Evolutionary conservation across 2,113 vertebrate genomes (phyloP).

Genomic region (Antechinus flavipes): DNA sequence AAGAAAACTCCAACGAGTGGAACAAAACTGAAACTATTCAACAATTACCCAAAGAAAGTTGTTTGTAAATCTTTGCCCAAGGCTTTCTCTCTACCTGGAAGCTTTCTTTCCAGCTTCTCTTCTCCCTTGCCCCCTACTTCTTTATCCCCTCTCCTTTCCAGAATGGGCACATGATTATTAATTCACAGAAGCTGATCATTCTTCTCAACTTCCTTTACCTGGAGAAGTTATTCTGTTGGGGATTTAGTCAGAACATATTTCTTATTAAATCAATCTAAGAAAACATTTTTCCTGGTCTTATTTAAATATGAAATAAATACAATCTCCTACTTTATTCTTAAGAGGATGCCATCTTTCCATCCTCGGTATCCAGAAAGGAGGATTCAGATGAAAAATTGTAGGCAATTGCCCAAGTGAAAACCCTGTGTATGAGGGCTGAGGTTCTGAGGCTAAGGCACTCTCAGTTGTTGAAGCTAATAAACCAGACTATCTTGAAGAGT

Average conservation of each 20-base stretch:
- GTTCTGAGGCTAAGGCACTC: background rate
- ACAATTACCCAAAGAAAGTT: background rate
- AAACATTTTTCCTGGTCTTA: background rate
- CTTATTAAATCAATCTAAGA: background rate
- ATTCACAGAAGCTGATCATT: background rate
- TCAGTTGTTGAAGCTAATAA: constrained; percentile 35
- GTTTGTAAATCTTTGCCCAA: background rate
- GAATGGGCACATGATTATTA: background rate
- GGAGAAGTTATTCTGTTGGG: background rate
- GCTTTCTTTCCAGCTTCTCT: background rate
- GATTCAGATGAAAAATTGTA: background rate
- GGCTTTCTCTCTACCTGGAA: background rate
- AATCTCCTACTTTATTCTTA: background rate
- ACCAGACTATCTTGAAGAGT: constrained; percentile 72
- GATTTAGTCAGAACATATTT: background rate
- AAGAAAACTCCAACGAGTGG: background rate
- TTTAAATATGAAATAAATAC: background rate
- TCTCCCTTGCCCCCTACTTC: background rate
- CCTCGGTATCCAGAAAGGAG: background rate
- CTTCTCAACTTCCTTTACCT: background rate
- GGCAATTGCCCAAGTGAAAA: background rate
- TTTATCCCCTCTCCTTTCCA: background rate
- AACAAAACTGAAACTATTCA: background rate
- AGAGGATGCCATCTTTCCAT: background rate
- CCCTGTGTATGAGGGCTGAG: background rate